Conservation (phyloP, 1,140 invertebrate species). For the Drosophila jambulina region DNA sequence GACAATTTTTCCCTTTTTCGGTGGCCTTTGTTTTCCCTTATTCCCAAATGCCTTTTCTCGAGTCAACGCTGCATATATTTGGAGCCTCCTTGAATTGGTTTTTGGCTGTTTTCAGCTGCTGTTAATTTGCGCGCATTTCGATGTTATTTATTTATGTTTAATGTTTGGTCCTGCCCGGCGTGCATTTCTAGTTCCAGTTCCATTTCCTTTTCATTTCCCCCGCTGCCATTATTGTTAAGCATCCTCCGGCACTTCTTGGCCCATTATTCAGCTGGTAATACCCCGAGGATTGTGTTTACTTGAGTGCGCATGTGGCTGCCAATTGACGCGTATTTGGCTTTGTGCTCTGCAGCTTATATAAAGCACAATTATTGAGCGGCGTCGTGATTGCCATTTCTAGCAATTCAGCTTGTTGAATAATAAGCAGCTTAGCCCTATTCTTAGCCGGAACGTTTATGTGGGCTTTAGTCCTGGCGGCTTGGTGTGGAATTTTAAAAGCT, state of each 20-base stretch:
- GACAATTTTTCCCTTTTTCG: constrained; percentile 27
- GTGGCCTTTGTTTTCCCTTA: constrained; percentile 33
- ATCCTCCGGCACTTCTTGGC: constrained; percentile 40
- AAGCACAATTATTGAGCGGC: constrained; percentile 74
- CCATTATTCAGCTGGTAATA: constrained; percentile 79
- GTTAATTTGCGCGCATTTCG: constrained; percentile 65
- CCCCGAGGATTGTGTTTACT: constrained; percentile 80
- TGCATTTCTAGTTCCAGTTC: constrained; percentile 20
- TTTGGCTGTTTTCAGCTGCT: constrained; percentile 51
- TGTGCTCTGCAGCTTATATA: constrained; percentile 65
- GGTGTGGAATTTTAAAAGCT: constrained; percentile 61
- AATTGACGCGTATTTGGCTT: constrained; percentile 83
- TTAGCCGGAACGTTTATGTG: constrained; percentile 26
- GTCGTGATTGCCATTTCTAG: constrained; percentile 75
- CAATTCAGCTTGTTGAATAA: constrained; percentile 63
- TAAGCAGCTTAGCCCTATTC: constrained; percentile 72
- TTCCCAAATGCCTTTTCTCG: constrained; percentile 67
- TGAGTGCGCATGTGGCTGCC: constrained; percentile 82
- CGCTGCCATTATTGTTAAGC: constrained; percentile 72
- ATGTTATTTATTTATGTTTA: constrained; percentile 77
- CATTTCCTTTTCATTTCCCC: constrained; percentile 13
- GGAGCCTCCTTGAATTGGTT: constrained; percentile 10
- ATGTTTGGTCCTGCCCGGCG: constrained; percentile 33
- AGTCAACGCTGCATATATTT: constrained; percentile 72
- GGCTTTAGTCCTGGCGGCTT: constrained; percentile 30